Conservation (phyloP, 2,888 invertebrate genomes). For the Diplolepis rosae region DNA sequence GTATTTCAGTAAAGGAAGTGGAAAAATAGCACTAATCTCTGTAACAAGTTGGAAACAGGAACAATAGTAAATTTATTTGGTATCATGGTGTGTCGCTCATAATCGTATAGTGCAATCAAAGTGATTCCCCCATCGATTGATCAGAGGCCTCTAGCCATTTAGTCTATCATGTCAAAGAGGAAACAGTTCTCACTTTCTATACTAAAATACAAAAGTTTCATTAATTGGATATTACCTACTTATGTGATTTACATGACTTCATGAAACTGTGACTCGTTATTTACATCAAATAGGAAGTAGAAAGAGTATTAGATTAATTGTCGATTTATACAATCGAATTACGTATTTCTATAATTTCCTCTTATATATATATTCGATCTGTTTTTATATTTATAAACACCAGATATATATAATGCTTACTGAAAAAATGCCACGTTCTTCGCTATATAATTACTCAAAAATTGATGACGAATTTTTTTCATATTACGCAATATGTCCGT, state of each 20-base stretch:
- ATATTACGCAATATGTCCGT: too few relatives aligned
- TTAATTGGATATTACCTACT: slow-evolving; percentile 13
- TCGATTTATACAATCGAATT: slow-evolving; percentile 10
- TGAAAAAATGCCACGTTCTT: neutral
- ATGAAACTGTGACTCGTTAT: slow-evolving; percentile 23
- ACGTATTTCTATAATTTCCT: slow-evolving; percentile 3
- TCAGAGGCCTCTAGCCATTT: slow-evolving; percentile 32
- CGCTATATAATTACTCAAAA: neutral
- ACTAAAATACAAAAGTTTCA: slow-evolving; percentile 16
- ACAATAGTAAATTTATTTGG: slow-evolving; percentile 14
- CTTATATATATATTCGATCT: neutral
- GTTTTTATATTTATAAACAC: neutral
- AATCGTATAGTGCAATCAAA: slow-evolving; percentile 32
- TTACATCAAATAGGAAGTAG: slow-evolving; percentile 15
- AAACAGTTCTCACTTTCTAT: slow-evolving; percentile 12
- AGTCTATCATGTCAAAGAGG: slow-evolving; percentile 12
- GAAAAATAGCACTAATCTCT: neutral
- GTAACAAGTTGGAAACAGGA: neutral
- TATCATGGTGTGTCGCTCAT: slow-evolving; percentile 29
- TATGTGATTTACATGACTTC: slow-evolving; percentile 12
- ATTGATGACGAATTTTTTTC: neutral
- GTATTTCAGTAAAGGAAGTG: neutral
- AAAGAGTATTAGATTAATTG: slow-evolving; percentile 18
- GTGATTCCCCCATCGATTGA: slow-evolving; percentile 34
- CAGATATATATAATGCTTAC: neutral